Conservation (phyloP, 1,140 invertebrate genomes). For the Bombus pascuorum region DNA sequence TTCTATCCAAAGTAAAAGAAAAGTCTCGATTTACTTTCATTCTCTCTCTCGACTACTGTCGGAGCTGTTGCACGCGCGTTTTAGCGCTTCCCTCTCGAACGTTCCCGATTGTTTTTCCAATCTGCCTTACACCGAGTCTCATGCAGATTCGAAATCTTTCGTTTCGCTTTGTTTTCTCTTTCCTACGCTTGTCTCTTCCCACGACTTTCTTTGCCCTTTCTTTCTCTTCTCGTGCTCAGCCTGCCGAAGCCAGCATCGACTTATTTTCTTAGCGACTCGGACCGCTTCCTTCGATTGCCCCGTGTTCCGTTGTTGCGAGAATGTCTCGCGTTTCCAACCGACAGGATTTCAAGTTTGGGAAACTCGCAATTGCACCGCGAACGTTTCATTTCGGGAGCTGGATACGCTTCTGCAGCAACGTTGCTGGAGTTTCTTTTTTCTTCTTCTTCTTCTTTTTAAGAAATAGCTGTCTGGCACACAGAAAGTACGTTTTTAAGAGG, state of each 20-base stretch:
- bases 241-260: slow-evolving; percentile 30
- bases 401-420: background rate
- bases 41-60: background rate
- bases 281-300: background rate
- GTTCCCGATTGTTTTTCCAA: slow-evolving; percentile 63
- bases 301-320: background rate
- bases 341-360: slow-evolving; percentile 4
- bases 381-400: background rate
- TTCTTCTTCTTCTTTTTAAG: too few relatives aligned
- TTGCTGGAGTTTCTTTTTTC: too few relatives aligned
- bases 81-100: slow-evolving; percentile 12
- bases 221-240: background rate
- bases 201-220: background rate
- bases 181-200: background rate
- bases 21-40: slow-evolving; percentile 18
- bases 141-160: slow-evolving; percentile 56
- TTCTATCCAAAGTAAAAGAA: background rate
- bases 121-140: slow-evolving; percentile 49
- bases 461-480: background rate
- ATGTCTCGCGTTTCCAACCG: background rate
- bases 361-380: slow-evolving; percentile 5
- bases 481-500: too few relatives aligned
- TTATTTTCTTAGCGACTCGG: slow-evolving; percentile 49
- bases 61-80: background rate
- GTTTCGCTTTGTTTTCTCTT: slow-evolving; percentile 11